phyloP scores from a whole-genome alignment of 92 coral and sea anemone genomes.

The Parazoanthus darwini region DNA sequence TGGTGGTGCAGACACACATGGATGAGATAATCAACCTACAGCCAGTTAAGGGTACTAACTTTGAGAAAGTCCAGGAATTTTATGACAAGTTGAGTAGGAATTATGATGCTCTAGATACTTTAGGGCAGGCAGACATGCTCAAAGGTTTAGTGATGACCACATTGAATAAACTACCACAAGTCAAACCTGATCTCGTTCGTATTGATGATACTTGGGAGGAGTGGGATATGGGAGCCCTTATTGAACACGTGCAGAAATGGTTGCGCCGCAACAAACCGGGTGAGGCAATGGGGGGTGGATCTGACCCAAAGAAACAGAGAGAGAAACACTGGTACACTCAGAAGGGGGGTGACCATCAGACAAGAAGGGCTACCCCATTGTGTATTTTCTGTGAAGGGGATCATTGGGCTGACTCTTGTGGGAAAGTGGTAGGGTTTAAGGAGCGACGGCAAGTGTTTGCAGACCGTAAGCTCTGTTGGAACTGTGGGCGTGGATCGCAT shows the following conservation, averaged over 20 bases:
- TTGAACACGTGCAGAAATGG: conserved; percentile 42
- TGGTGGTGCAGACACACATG: conserved; percentile 54
- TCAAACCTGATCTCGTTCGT: conserved; percentile 55
- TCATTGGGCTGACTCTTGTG: conserved; percentile 42
- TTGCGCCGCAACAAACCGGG: conserved; percentile 45
- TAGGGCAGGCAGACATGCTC: conserved; percentile 51
- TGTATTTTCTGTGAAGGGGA: conserved; percentile 46
- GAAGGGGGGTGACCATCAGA: conserved; percentile 41
- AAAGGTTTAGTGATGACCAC: conserved; percentile 57
- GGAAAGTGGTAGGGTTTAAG: conserved; percentile 28
- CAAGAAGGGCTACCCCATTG: conserved; percentile 36
- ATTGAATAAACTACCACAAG: conserved; percentile 60
- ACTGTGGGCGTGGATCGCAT: conserved; percentile 58
- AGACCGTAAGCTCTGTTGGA: conserved; percentile 55
- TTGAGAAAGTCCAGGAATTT: conserved; percentile 50
- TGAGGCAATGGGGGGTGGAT: conserved; percentile 20
- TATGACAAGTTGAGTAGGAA: conserved; percentile 58
- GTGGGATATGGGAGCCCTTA: conserved; percentile 52
- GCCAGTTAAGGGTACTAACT: conserved; percentile 44
- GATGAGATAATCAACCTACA: conserved; percentile 51
- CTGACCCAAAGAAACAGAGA: conserved; percentile 33
- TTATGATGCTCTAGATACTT: conserved; percentile 58
- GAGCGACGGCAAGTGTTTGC: conserved; percentile 50
- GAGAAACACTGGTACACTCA: conserved; percentile 46
- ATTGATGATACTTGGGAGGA: conserved; percentile 61